Evolutionary conservation across 1,140 invertebrate genomes (phyloP).

Genomic region (Drosophila albomicans): DNA sequence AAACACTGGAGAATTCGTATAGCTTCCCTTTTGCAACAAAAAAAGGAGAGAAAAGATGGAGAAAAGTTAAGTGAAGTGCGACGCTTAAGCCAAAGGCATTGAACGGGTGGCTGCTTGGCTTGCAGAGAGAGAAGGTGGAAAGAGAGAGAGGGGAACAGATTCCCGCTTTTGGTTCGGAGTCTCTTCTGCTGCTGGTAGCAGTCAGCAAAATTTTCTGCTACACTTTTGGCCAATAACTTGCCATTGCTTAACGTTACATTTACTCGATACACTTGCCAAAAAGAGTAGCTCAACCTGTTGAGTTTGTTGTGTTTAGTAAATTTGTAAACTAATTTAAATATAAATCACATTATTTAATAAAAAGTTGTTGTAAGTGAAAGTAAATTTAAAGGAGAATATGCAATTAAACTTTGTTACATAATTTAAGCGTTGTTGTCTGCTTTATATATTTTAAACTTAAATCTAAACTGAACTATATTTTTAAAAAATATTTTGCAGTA

Average conservation of each 20-base stretch:
- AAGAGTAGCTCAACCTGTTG: neutral
- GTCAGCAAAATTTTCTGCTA: slow-evolving; percentile 71
- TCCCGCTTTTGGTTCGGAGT: slow-evolving; percentile 9
- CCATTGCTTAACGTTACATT: slow-evolving; percentile 52
- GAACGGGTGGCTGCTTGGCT: slow-evolving; percentile 32
- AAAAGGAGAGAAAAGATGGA: slow-evolving; percentile 8
- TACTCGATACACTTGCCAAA: slow-evolving; percentile 34
- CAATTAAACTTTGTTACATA: too few species aligned
- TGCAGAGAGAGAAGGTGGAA: neutral
- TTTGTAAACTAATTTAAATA: neutral
- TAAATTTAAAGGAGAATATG: too few species aligned
- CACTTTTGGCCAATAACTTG: slow-evolving; percentile 64
- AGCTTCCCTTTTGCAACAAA: neutral
- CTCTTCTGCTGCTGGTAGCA: slow-evolving; percentile 59
- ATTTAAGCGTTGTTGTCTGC: too few species aligned
- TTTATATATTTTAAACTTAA: too few species aligned
- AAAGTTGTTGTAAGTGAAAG: too few species aligned
- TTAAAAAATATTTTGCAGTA: too few species aligned
- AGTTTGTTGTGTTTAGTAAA: neutral
- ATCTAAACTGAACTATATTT: too few species aligned
- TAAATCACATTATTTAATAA: neutral
- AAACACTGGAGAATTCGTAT: slow-evolving; percentile 75
- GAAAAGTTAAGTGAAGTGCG: slow-evolving; percentile 73
- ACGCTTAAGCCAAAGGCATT: slow-evolving; percentile 62
- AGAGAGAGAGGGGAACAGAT: neutral